Conservation (phyloP, 2,888 invertebrate species). For the Eupithecia pulchellata region DNA sequence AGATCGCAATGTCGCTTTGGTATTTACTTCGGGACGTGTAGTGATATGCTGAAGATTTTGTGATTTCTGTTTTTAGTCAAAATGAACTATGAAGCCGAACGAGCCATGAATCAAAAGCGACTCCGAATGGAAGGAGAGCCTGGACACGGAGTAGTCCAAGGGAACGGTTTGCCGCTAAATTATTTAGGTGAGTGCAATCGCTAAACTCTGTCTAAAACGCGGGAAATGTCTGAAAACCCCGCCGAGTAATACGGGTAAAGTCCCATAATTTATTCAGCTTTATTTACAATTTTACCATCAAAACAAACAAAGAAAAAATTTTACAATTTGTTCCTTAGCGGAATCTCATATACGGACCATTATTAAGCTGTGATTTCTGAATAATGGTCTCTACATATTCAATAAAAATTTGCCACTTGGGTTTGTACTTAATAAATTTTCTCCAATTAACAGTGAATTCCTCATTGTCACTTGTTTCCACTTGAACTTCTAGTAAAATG, state of each 20-base stretch:
- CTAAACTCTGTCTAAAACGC: slow-evolving; percentile 36
- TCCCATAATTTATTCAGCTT: slow-evolving; percentile 24
- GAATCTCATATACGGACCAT: background rate
- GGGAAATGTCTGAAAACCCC: slow-evolving; percentile 44
- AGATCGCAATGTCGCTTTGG: slow-evolving; percentile 62
- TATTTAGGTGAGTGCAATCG: slow-evolving; percentile 72
- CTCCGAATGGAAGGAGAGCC: slow-evolving; percentile 84
- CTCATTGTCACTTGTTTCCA: background rate
- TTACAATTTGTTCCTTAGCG: background rate
- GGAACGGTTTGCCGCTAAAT: slow-evolving; percentile 83
- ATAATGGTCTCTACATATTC: too few relatives aligned
- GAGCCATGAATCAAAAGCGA: slow-evolving; percentile 84
- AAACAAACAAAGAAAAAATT: slow-evolving; percentile 31
- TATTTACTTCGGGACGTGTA: slow-evolving; percentile 59
- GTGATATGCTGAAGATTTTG: slow-evolving; percentile 51
- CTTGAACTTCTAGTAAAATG: too few relatives aligned
- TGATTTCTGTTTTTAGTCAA: slow-evolving; percentile 79
- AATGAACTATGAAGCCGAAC: slow-evolving; percentile 84
- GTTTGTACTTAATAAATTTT: background rate
- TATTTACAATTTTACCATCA: slow-evolving; percentile 26
- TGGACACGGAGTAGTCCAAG: slow-evolving; percentile 82
- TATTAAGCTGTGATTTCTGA: background rate
- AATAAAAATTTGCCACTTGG: background rate
- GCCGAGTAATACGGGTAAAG: slow-evolving; percentile 9
- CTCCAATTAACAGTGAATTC: background rate